Percentiles rank a stretch among this genome's conserved stretches.
Conservation (phyloP, 2,888 invertebrate genomes). For the Oxyscelio sp. region DNA sequence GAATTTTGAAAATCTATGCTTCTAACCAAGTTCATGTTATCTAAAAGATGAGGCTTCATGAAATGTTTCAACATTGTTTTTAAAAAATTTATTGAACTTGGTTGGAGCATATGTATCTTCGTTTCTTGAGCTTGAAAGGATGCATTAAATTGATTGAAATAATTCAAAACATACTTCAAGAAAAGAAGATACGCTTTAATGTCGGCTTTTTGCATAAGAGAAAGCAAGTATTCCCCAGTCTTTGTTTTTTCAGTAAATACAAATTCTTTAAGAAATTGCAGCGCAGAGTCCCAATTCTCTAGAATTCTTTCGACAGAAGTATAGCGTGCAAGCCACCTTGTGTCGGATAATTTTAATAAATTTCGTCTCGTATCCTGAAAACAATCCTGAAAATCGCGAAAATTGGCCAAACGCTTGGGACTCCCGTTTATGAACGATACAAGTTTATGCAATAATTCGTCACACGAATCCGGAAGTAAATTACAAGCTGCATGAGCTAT, state of each 20-base stretch:
- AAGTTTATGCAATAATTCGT: background rate
- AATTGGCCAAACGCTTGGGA: slow-evolving; percentile 37
- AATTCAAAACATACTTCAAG: background rate
- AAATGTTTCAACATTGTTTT: slow-evolving; percentile 6
- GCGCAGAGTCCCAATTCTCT: slow-evolving; percentile 26
- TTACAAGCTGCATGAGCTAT: slow-evolving; percentile 51
- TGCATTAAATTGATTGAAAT: slow-evolving; percentile 13
- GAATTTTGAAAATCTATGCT: background rate
- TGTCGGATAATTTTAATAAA: slow-evolving; percentile 42
- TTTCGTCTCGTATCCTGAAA: slow-evolving; percentile 27
- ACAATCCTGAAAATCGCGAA: slow-evolving; percentile 39
- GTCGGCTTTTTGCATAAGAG: background rate
- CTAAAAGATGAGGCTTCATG: no score
- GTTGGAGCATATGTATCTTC: slow-evolving; percentile 11
- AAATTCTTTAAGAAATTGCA: slow-evolving; percentile 6
- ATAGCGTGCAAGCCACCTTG: slow-evolving; percentile 62
- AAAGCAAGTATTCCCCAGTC: background rate
- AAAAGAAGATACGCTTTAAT: slow-evolving; percentile 18
- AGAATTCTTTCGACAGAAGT: slow-evolving; percentile 17
- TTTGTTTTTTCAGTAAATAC: slow-evolving; percentile 25
- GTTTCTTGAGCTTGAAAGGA: slow-evolving; percentile 18
- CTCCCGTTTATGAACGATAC: background rate
- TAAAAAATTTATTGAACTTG: background rate
- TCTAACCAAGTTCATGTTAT: background rate
- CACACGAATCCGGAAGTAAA: background rate